Conservation (phyloP, 2,888 invertebrate genomes). For the Drosophila seclusa region DNA sequence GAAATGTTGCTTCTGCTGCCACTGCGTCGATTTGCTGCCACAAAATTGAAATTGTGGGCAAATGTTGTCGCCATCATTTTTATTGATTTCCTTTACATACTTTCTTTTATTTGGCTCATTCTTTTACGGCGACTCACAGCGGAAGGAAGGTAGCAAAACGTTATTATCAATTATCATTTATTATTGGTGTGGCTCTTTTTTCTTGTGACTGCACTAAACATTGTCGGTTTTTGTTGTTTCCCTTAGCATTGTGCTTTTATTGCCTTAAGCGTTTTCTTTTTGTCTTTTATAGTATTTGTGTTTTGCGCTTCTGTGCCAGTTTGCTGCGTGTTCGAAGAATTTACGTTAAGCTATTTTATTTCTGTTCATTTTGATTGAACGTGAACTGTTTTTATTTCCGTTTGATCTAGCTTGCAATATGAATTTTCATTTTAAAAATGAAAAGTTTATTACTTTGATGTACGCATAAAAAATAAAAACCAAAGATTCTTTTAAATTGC, state of each 20-base stretch:
- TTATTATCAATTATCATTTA: slow-evolving; percentile 80
- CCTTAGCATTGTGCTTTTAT: slow-evolving; percentile 14
- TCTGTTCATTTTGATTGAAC: slow-evolving; percentile 6
- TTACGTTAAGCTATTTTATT: slow-evolving; percentile 18
- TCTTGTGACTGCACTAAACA: slow-evolving; percentile 20
- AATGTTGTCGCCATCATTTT: slow-evolving; percentile 73
- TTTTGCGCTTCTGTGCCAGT: neutral
- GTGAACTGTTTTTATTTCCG: slow-evolving; percentile 11
- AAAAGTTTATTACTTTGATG: neutral
- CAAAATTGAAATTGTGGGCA: slow-evolving; percentile 77
- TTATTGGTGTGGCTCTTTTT: slow-evolving; percentile 62
- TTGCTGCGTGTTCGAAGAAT: neutral
- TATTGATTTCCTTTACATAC: slow-evolving; percentile 74
- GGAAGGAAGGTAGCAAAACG: slow-evolving; percentile 78
- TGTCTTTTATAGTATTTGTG: neutral
- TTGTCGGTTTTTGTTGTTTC: slow-evolving; percentile 22
- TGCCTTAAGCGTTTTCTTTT: slow-evolving; percentile 2
- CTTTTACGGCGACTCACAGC: slow-evolving; percentile 22
- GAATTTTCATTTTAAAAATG: neutral
- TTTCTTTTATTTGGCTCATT: slow-evolving; percentile 47
- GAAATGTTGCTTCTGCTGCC: slow-evolving; percentile 59
- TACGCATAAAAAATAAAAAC: no score
- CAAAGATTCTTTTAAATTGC: slow-evolving; percentile 33
- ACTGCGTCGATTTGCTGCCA: slow-evolving; percentile 44
- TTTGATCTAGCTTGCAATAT: neutral